Percentiles rank a stretch among this genome's conserved stretches.
Conservation (phyloP, 2,888 invertebrate genomes). For the Drosophila neonasuta region DNA sequence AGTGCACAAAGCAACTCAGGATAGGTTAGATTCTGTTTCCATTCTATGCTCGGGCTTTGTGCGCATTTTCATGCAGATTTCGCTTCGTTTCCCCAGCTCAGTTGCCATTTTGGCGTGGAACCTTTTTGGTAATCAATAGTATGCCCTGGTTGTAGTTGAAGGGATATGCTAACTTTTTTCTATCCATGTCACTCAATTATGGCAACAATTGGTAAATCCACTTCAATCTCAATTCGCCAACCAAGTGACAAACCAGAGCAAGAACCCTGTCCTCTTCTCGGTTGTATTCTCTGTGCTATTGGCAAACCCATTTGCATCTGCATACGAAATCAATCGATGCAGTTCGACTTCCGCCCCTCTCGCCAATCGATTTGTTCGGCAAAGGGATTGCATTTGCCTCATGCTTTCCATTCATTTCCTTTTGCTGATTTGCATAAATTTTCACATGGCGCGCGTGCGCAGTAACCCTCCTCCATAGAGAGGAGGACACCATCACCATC, state of each 20-base stretch:
- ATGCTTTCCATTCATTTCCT: slow-evolving; percentile 29
- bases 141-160: not conserved
- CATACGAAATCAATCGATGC: slow-evolving; percentile 60
- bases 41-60: slow-evolving; percentile 52
- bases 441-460: slow-evolving; percentile 68
- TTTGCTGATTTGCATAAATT: slow-evolving; percentile 71
- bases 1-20: slow-evolving; percentile 16
- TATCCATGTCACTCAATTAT: slow-evolving; percentile 76
- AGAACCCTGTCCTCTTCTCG: not conserved
- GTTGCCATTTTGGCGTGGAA: slow-evolving; percentile 59
- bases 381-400: slow-evolving; percentile 46
- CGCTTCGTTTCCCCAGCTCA: slow-evolving; percentile 17
- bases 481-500: slow-evolving; percentile 16
- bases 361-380: slow-evolving; percentile 58
- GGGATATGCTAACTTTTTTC: slow-evolving; percentile 14
- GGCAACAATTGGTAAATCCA: slow-evolving; percentile 75
- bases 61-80: slow-evolving; percentile 69
- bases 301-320: slow-evolving; percentile 11
- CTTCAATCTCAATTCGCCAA: slow-evolving; percentile 68
- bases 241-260: slow-evolving; percentile 68
- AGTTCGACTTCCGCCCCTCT: slow-evolving; percentile 48
- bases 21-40: slow-evolving; percentile 25
- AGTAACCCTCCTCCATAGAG: slow-evolving; percentile 57
- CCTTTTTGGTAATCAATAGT: slow-evolving; percentile 69
- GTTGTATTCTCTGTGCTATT: not conserved